phyloP scores from a whole-genome alignment of 2,797 vertebrate genomes.

The Enteromius viviparus region DNA sequence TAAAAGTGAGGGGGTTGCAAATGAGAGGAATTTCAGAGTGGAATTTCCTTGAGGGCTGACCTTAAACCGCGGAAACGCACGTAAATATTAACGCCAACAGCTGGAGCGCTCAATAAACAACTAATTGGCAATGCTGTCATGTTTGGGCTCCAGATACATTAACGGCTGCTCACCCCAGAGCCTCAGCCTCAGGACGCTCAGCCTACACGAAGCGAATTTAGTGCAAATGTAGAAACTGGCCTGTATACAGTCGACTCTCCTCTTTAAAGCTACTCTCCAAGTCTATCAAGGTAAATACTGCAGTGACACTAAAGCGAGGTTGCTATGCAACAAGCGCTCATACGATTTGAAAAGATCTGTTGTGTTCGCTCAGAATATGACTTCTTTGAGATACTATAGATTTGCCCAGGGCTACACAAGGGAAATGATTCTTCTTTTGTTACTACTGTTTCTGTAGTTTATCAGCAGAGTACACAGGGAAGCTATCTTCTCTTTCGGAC shows the following conservation, averaged over 20 bases:
- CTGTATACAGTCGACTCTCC: not conserved
- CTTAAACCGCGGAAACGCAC: constrained; percentile 70
- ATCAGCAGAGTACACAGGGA: not conserved
- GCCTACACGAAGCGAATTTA: not conserved
- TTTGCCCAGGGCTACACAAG: constrained; percentile 14
- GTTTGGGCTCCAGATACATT: constrained; percentile 62
- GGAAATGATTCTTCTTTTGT: constrained; percentile 24
- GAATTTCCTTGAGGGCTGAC: constrained; percentile 64
- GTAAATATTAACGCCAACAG: constrained; percentile 71
- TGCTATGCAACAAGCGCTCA: constrained; percentile 76
- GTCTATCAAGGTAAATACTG: constrained; percentile 44
- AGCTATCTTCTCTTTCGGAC: constrained; percentile 8
- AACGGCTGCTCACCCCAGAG: constrained; percentile 57
- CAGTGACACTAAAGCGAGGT: constrained; percentile 61
- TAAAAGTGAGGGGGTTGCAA: constrained; percentile 64
- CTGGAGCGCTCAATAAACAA: constrained; percentile 62
- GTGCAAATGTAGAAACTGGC: constrained; percentile 11
- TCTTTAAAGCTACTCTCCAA: constrained; percentile 24
- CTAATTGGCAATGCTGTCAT: constrained; percentile 65
- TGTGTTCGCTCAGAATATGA: constrained; percentile 22
- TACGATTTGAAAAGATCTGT: constrained; percentile 52
- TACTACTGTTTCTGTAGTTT: constrained; percentile 16
- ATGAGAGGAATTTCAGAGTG: constrained; percentile 68
- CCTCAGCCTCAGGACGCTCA: not conserved
- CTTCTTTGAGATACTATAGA: constrained; percentile 35